Conservation (phyloP, 2,113 vertebrate species). For the Pseudopodoces humilis region DNA sequence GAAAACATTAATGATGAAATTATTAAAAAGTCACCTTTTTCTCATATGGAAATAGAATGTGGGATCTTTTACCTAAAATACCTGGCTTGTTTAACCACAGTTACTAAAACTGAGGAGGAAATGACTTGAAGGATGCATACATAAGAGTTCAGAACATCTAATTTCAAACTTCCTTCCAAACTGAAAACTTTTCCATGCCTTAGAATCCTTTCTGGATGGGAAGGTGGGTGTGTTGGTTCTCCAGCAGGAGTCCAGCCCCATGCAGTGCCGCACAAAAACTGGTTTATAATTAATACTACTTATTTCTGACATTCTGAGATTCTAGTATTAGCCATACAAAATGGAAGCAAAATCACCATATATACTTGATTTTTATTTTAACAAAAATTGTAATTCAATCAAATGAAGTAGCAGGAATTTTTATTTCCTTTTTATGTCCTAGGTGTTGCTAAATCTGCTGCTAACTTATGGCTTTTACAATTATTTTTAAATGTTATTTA, state of each 20-base stretch:
- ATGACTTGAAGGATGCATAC: not conserved
- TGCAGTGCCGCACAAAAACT: not conserved
- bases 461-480: not conserved
- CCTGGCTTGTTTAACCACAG: not conserved
- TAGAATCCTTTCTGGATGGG: not conserved
- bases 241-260: not conserved
- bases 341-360: not conserved
- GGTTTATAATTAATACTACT: not conserved
- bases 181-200: not conserved
- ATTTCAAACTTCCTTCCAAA: not conserved
- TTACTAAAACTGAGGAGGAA: not conserved
- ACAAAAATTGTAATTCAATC: not conserved
- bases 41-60: not conserved
- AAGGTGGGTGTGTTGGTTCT: not conserved
- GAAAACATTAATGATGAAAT: not conserved
- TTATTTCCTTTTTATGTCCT: not conserved
- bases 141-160: not conserved
- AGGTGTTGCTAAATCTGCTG: not conserved
- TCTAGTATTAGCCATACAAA: not conserved
- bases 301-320: not conserved
- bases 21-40: not conserved
- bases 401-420: not conserved
- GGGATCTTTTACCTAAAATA: not conserved
- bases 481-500: not conserved
- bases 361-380: not conserved